Evolutionary conservation across 2,888 invertebrate species (phyloP), one percentile per base, ranked within the genome.

Genomic region (Leucania comma): DNA sequence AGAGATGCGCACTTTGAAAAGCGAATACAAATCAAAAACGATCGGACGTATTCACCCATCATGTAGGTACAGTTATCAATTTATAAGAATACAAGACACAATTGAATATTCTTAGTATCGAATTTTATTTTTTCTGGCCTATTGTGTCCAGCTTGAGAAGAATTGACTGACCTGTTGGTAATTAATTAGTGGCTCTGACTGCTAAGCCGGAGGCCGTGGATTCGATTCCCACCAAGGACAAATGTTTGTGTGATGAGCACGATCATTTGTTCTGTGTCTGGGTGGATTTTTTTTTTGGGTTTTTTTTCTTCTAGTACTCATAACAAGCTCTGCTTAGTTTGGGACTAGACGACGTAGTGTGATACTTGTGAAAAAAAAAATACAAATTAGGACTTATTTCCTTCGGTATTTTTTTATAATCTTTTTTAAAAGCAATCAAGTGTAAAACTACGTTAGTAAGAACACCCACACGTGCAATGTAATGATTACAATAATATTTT

Each of bases 1-100:
- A 84, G 84, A 88, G 86, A 86, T 85, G 82, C 72, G 81, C 84
- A 82, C 83, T 82, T 84, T 74, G 83, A 87, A 87, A 87, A 76
- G 73, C 82, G 84, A 86, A 87, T 82, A 84, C 85, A 83, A 85
- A 86, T 85, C 72, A 78, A 78, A 87, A 86, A 83, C 77, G 79
- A 81, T 81, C 69, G 64, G 75, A 72, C 75, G 68, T 67, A 82
- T 69, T 78, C 63, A 75, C 77, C 80, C 72, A 75, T 73, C 76
- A 68, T 73, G 20, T 42, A 68, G 8, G 60, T 56, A 75, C 72
- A 80, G 76, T 85, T 78, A 79, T 81, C 73, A 80, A 60, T 80
- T 86, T 81, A 81, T 68, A 61, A 78, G 77, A 80, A 68, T 51
- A 75, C 81, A 80, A 82, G 75, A 78, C 74, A 81, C 76, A 68